Evolutionary conservation across 2,888 invertebrate genomes (phyloP).

Genomic region (Branchipolynoe longqiensis): DNA sequence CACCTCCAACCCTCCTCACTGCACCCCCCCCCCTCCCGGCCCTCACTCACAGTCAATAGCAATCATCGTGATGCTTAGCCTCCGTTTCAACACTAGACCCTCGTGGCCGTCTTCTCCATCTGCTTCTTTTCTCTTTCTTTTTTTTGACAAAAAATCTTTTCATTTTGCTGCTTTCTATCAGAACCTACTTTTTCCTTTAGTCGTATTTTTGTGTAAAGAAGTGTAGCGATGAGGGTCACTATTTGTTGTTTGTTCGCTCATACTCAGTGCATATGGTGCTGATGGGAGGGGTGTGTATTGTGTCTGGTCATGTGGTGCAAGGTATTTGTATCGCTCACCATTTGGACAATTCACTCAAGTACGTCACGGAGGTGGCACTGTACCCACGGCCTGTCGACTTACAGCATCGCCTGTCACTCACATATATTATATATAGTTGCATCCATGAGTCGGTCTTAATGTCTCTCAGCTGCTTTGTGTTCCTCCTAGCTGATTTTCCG

Average conservation of each 20-base stretch:
- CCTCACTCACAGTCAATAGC: conserved; percentile 45
- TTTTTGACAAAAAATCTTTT: too few species aligned
- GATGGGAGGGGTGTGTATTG: conserved; percentile 22
- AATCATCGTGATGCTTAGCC: conserved; percentile 43
- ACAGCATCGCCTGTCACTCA: too few species aligned
- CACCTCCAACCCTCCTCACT: background rate
- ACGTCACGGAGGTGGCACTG: conserved; percentile 5
- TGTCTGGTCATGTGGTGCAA: too few species aligned
- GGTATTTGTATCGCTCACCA: conserved; percentile 6
- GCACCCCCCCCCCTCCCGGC: conserved; percentile 6
- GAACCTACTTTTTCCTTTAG: background rate
- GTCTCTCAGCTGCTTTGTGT: too few species aligned
- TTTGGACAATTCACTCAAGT: conserved; percentile 8
- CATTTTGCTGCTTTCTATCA: conserved; percentile 6
- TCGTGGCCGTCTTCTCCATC: background rate
- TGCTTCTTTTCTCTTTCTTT: background rate
- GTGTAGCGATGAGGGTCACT: background rate
- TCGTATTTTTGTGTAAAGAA: background rate
- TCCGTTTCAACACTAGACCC: too few species aligned
- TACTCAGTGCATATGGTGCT: too few species aligned
- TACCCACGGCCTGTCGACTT: too few species aligned
- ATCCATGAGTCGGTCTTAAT: too few species aligned
- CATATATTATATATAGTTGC: too few species aligned
- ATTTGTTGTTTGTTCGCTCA: background rate
- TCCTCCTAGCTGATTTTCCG: too few species aligned